Base-by-base conservation (phyloP, 2,113 vertebrate genomes). In the Mesocricetus auratus region DNA sequence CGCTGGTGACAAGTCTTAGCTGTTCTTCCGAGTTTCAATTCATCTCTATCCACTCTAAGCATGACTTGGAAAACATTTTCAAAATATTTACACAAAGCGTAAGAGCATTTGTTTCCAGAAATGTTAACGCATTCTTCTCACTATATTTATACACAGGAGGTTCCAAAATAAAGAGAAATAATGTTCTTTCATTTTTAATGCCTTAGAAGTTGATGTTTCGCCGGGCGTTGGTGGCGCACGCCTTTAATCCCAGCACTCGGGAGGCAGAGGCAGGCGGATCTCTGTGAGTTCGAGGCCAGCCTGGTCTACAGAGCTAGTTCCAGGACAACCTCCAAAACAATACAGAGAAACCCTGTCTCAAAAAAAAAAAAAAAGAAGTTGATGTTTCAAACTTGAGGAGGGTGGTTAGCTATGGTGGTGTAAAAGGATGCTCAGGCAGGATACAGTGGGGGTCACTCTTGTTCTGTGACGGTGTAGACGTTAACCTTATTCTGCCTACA, bases 71-170 rank as follows among this genome's bases (percentile, higher is more conserved):
- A 96, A 77, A 86, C 2, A 17, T 36, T 90, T 88, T 29, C 3
- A 9, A 19, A 92, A 50, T 83, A 85, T 77, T 77, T 73, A 56
- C 45, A 33, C 7, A 66, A 95, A 96, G 50, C 10, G 31, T 71
- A 39, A 96, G 89, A 89, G 39, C 75, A 94, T 62, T 24, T 95
- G 0, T 94, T 82, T 93, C 45, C 77, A 89, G 85, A 75, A 88
- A 64, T 75, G 45, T 90, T 71, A 81, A 83, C 86, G 50, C 15
- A 71, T 7, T 66, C 26, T 94, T 71, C 66, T 60, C 22, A 29
- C 53, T 92, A 11, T 42, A 19, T 89, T 50, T 91, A 39, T 81
- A 73, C 85, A 60, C 8, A 89, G 2, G 15, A 56, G 42, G 1
- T 75, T 92, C 26, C 56, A 56, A 39, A 75, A 53, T 26, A 89